phyloP scores from a whole-genome alignment of 2,888 invertebrate species.

The Xanthorhoe designata region DNA sequence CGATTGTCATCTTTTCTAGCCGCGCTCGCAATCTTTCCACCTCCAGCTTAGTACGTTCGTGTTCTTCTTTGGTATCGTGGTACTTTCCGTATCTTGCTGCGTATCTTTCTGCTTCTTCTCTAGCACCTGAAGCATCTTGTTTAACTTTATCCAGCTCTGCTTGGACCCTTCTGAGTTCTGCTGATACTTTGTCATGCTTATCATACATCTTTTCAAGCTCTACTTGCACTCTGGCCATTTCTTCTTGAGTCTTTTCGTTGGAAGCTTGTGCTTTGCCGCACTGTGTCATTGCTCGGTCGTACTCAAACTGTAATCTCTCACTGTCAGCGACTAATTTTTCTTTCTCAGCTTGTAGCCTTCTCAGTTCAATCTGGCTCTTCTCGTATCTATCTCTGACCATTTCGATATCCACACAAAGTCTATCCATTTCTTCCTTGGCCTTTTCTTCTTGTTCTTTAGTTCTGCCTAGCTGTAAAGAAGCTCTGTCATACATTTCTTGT shows the following conservation, averaged over 20 bases:
- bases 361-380: constrained; percentile 93
- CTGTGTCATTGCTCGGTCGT: constrained; percentile 94
- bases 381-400: constrained; percentile 95
- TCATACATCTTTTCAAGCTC: constrained; percentile 96
- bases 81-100: constrained; percentile 91
- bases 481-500: constrained; percentile 95
- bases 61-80: constrained; percentile 91
- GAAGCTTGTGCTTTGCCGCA: constrained; percentile 93
- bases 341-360: constrained; percentile 93
- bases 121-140: constrained; percentile 90
- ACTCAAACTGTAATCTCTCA: constrained; percentile 93
- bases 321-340: constrained; percentile 94
- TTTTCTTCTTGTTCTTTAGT: constrained; percentile 97
- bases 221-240: constrained; percentile 93
- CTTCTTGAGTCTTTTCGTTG: constrained; percentile 95
- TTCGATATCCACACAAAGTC: constrained; percentile 92
- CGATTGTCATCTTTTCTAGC: constrained; percentile 92
- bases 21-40: constrained; percentile 92
- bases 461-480: constrained; percentile 92
- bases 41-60: constrained; percentile 91
- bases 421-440: constrained; percentile 93
- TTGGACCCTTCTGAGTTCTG: constrained; percentile 93
- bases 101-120: constrained; percentile 92
- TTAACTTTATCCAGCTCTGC: constrained; percentile 90
- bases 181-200: constrained; percentile 94